Base-by-base conservation (phyloP, 1,140 invertebrate species). In the Psix sp. region DNA sequence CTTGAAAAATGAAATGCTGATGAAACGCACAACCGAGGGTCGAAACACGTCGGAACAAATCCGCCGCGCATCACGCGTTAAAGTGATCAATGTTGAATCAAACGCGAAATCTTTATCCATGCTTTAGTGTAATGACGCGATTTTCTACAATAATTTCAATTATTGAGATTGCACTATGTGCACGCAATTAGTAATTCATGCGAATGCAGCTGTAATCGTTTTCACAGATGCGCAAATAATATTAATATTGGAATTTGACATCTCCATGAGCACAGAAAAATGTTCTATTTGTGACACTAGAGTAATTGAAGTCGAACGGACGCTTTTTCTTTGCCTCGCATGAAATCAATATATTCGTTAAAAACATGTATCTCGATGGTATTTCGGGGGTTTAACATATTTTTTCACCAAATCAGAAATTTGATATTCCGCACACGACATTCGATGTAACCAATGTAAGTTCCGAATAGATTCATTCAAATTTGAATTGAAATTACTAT, bases 351-450 rank as follows among this genome's bases (percentile, higher is more conserved):
- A 48, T 46, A 29, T 40, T 54, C 46, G 38, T 49, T 17, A 43
- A 62, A 56, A 48, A 24, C 39, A 18, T 48, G 40, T 20, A 60
- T 74, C 36, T 49, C 42, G 49, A 67, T 67, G 49, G 67, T 56
- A 18, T 74, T 49, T 15, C 15, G 39, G 43, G 56, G 43, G 60
- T 63, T 60, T 73, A 59, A 67, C 62, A 67, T 67, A 67, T 67
- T 48, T 73, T 46, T 73, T 14, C 18, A 16, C 15, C 52, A 21
- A 59, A 48, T 36, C 39, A 33, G 46, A 57, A 59, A 52, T 56
- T 31, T 56, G 48, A 67, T 60, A 56, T 57, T 43, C 16, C 20
- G n/a, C 18, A 65, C 17, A 17, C 48, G 54, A 66, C 46, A 66
- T 65, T 48, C 59, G 52, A 59, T 73, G 33, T 42, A 40, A 54